Conservation (phyloP, 2,797 vertebrate genomes). For the Valencia hispanica region DNA sequence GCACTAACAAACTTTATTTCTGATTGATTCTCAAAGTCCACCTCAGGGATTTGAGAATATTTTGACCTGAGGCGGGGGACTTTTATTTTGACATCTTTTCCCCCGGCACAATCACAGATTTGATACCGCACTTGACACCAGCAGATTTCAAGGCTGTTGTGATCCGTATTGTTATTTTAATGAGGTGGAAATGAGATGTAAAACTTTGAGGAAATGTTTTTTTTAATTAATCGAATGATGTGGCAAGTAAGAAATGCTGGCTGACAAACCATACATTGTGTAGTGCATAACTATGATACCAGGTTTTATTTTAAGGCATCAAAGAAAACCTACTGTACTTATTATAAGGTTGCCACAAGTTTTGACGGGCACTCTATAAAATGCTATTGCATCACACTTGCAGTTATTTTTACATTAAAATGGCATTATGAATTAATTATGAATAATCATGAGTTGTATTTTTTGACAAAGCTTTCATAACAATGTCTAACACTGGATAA, state of each 20-base stretch:
- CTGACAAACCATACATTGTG: constrained; percentile 56
- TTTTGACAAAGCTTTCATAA: neutral
- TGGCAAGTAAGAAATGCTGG: constrained; percentile 46
- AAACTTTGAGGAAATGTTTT: constrained; percentile 66
- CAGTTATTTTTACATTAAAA: constrained; percentile 23
- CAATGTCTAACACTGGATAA: neutral
- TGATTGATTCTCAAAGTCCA: constrained; percentile 71
- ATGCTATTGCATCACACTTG: neutral
- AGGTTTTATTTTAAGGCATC: constrained; percentile 60
- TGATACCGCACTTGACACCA: constrained; percentile 64
- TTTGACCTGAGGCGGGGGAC: constrained; percentile 76
- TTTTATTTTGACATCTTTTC: constrained; percentile 80
- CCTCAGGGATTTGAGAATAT: constrained; percentile 72
- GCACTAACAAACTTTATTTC: constrained; percentile 71
- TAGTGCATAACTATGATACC: constrained; percentile 36
- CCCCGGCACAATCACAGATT: constrained; percentile 66
- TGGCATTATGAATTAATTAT: neutral
- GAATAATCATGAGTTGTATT: constrained; percentile 20
- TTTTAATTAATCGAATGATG: constrained; percentile 73
- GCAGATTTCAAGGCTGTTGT: constrained; percentile 60
- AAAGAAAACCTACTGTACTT: constrained; percentile 38
- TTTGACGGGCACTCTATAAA: constrained; percentile 27
- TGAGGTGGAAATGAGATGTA: constrained; percentile 71
- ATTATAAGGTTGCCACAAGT: constrained; percentile 23
- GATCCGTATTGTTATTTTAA: constrained; percentile 67